Evolutionary conservation across 2,888 invertebrate species (phyloP), one percentile per base, ranked within the genome.

Genomic region (Dynastes tityus): DNA sequence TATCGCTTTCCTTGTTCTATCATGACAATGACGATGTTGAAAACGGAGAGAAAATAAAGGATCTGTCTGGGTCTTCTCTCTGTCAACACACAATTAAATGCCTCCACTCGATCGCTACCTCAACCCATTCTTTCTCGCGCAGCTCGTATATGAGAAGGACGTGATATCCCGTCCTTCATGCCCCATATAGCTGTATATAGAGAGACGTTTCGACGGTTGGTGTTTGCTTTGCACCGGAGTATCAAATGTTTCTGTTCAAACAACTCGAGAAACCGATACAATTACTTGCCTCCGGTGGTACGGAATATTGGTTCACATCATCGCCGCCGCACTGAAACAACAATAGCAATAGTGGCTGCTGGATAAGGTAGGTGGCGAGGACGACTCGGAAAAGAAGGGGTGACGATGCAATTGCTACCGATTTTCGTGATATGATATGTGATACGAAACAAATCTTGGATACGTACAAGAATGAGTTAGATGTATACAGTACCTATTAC

Each of bases 221-320:
- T 74, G 49, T 74, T 74, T 74, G 61, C 61, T 74, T 74, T 61
- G 49, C 49, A 61, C 73, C 55, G 45, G 61, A 22, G 73, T 74
- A 74, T 74, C 61, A 63, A 61, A 74, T 74, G 45, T 74, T 74
- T 61, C 73, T 74, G 58, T 74, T 74, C 73, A 74, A 74, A 74
- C 61, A 74, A 61, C 61, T 74, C 61, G 61, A 61, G 61, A 74
- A 74, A 74, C 73, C 73, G 61, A 74, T 74, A 74, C 73, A 74
- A 74, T 74, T 61, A 37, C 58, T 61, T 61, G 29, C 73, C 73
- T 40, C 45, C 45, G 45, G 73, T 40, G 73, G 55, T 40, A 74
- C 27, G 49, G 73, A 74, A 61, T 61, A 74, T 74, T 74, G 45
- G 61, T 74, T 61, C 63, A 68, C 51, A 29, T 68, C 63, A 63